Percentiles rank a stretch among this genome's conserved stretches.
phyloP scores from a whole-genome alignment of 2,113 vertebrate genomes.

The Chlorodrepanis virens region DNA sequence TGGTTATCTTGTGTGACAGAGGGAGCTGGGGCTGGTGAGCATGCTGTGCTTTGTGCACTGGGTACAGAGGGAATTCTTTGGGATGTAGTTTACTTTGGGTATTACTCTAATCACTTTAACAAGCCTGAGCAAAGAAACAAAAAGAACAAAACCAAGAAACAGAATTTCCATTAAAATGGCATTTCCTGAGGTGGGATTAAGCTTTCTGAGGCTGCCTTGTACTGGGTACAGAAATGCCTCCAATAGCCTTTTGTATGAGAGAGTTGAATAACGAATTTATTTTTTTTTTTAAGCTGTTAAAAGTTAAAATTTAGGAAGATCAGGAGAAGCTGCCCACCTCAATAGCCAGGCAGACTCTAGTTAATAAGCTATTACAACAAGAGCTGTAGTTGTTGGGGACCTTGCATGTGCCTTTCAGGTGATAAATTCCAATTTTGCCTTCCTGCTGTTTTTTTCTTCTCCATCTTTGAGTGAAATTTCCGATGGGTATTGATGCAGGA shows the following conservation, averaged over 20 bases:
- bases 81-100: constrained; percentile 15
- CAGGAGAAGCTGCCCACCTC: background rate
- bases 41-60: background rate
- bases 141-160: constrained; percentile 36
- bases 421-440: constrained; percentile 7
- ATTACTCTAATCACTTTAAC: constrained; percentile 58
- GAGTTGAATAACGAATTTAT: background rate
- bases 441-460: background rate
- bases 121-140: constrained; percentile 49
- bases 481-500: background rate
- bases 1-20: constrained; percentile 21
- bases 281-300: background rate
- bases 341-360: background rate
- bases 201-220: background rate
- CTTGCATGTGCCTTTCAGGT: background rate
- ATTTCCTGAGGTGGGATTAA: constrained; percentile 48
- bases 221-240: background rate
- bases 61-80: constrained; percentile 2
- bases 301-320: background rate
- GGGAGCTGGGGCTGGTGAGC: background rate
- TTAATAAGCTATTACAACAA: background rate
- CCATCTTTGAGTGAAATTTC: background rate
- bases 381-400: background rate
- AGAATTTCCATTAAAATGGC: constrained; percentile 42
- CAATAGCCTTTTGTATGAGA: background rate